These are phyloP conservation scores for Jacana jacana DNA, from an alignment of 2,113 vertebrate species.

Conservation along the genomic window DNA sequence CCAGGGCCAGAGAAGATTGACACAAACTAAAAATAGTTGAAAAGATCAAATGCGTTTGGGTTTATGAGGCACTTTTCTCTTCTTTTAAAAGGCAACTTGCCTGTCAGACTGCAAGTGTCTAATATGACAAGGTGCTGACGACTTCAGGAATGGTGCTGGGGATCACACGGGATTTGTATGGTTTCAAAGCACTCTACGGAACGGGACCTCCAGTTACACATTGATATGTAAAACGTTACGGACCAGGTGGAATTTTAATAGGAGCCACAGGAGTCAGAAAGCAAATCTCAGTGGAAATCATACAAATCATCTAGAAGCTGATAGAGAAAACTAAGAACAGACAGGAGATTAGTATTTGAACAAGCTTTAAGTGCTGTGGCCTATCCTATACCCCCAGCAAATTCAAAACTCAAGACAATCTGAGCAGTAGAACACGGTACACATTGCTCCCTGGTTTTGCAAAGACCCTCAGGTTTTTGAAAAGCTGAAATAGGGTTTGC, in stretches of 20 bases:
- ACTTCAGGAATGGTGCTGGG: not conserved
- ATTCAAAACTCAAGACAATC: not conserved
- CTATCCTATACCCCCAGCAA: not conserved
- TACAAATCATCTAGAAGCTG: not conserved
- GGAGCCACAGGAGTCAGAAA: not conserved
- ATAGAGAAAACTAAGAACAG: not conserved
- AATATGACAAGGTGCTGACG: not conserved
- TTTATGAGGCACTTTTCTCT: not conserved
- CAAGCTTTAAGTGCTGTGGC: not conserved
- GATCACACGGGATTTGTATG: not conserved
- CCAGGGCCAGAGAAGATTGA: constrained; percentile 53
- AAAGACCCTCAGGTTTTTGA: not conserved
- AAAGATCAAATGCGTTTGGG: constrained; percentile 49
- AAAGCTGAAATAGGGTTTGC: not conserved
- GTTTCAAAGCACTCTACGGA: not conserved
- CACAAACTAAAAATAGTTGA: constrained; percentile 63
- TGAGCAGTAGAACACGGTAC: not conserved
- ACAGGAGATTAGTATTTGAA: not conserved
- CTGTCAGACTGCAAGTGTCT: not conserved
- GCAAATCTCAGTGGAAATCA: not conserved
- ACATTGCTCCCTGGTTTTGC: not conserved
- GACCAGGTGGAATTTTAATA: not conserved
- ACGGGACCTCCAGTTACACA: not conserved
- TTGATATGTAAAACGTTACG: not conserved
- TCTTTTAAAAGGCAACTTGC: not conserved